Conservation (phyloP, 2,888 invertebrate species). For the Yponomeuta malinellus region DNA sequence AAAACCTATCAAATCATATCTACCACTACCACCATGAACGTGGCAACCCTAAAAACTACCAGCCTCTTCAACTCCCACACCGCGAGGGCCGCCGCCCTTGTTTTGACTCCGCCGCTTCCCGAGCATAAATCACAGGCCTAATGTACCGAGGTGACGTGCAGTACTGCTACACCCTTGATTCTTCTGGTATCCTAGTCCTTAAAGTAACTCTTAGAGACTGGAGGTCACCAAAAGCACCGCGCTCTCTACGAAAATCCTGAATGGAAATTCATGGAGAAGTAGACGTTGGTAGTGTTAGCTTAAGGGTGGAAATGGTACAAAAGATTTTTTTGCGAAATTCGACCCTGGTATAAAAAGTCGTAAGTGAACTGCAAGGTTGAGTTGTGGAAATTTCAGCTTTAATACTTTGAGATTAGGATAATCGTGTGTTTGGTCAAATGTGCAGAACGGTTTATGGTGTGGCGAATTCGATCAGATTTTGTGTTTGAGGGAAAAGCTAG, state of each 20-base stretch:
- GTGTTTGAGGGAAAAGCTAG: not conserved
- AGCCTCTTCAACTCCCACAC: not conserved
- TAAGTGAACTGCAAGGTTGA: not conserved
- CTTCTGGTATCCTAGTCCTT: not conserved
- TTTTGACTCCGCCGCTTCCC: constrained; percentile 68
- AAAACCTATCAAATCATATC: too few relatives aligned
- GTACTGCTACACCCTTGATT: constrained; percentile 3
- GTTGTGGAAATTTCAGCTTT: not conserved
- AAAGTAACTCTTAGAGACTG: not conserved
- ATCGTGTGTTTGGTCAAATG: not conserved
- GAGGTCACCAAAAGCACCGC: not conserved
- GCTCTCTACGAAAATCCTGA: not conserved
- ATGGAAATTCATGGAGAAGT: not conserved
- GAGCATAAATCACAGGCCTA: constrained; percentile 69
- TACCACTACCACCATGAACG: not conserved
- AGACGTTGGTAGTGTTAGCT: not conserved
- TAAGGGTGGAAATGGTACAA: not conserved
- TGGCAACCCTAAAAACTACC: constrained; percentile 7
- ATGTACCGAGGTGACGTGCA: constrained; percentile 69
- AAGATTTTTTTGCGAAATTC: not conserved
- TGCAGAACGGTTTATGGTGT: not conserved
- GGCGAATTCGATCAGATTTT: not conserved
- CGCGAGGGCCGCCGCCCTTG: constrained; percentile 32
- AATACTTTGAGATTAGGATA: not conserved
- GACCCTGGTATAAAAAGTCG: not conserved